These are phyloP conservation scores for Thysanoteuthis rhombus DNA, from an alignment of 2,888 invertebrate species.

Conservation along the genomic window DNA sequence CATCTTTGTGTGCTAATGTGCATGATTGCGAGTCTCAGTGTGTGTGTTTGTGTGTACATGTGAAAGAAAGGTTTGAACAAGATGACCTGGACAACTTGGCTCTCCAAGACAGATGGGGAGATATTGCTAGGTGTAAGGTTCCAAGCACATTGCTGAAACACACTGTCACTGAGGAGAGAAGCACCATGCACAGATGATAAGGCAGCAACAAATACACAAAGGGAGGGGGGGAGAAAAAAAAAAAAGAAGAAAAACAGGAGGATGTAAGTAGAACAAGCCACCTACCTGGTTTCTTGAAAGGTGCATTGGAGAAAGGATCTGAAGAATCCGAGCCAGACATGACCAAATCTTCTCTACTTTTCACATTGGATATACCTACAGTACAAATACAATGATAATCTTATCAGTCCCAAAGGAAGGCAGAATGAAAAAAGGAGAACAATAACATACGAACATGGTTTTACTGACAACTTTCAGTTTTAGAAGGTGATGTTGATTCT, in stretches of 20 bases:
- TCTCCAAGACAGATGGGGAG: background rate
- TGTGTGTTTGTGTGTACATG: background rate
- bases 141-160: background rate
- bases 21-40: background rate
- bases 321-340: slow-evolving; percentile 73
- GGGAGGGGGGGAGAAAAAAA: too few relatives aligned
- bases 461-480: too few relatives aligned
- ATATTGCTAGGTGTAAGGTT: background rate
- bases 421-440: background rate
- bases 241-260: background rate
- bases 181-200: background rate
- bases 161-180: slow-evolving; percentile 16
- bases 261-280: slow-evolving; percentile 50
- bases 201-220: slow-evolving; percentile 16
- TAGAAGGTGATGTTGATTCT: too few relatives aligned
- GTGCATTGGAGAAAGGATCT: slow-evolving; percentile 83
- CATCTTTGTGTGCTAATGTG: background rate
- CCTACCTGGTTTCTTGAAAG: slow-evolving; percentile 74
- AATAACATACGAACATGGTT: background rate
- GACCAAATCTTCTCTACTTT: slow-evolving; percentile 77
- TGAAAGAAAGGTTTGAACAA: background rate
- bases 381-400: slow-evolving; percentile 26
- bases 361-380: slow-evolving; percentile 76
- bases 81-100: background rate
- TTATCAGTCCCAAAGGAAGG: too few relatives aligned